phyloP scores from a whole-genome alignment of 1,140 invertebrate genomes.

The Drosophila lacteicornis region DNA sequence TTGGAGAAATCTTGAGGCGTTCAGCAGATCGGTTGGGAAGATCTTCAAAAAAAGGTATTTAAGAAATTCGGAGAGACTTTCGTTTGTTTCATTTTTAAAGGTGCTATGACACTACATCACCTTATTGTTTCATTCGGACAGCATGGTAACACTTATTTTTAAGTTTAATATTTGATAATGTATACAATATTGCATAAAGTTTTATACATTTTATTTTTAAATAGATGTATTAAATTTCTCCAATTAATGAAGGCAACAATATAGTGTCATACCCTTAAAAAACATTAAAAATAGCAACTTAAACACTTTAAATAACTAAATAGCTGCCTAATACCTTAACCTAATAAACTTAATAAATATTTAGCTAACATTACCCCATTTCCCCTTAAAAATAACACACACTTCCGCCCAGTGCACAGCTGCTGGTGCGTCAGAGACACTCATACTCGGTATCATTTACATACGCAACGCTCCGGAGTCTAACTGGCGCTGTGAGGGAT shows the following conservation, averaged over 20 bases:
- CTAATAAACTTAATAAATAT: background rate
- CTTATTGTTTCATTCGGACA: no score
- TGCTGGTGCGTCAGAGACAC: slow-evolving; percentile 45
- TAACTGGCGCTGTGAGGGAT: slow-evolving; percentile 50
- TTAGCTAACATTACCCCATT: no score
- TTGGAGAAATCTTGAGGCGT: background rate
- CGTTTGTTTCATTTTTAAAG: background rate
- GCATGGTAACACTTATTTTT: no score
- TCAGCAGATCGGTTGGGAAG: background rate
- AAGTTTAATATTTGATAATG: no score
- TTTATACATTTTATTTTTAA: no score
- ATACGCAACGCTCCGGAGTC: slow-evolving; percentile 39
- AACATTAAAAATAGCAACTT: no score
- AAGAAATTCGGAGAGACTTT: background rate
- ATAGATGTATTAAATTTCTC: no score
- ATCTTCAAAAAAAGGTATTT: background rate
- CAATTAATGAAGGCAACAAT: no score
- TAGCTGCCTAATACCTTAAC: no score
- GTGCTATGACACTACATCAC: background rate
- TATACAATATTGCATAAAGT: no score
- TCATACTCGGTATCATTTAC: slow-evolving; percentile 52
- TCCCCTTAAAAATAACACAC: background rate
- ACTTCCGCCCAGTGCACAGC: slow-evolving; percentile 20
- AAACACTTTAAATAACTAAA: no score
- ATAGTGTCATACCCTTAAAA: background rate